Evolutionary conservation across 2,113 vertebrate genomes (phyloP).

Genomic region (mouse (Mus musculus)): GRCm39 chr6:120137001-120137500

Average conservation of each 20-base stretch:
- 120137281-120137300: neutral
- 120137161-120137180: neutral
- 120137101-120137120: neutral
- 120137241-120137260: neutral
- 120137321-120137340: neutral
- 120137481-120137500: neutral
- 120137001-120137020: neutral
- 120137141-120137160: neutral
- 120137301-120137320: neutral
- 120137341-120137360: neutral
- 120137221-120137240: neutral
- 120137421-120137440: neutral
- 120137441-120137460: neutral
- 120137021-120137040: neutral
- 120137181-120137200: neutral
- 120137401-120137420: neutral
- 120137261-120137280: too few species aligned
- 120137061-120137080: neutral
- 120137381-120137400: neutral
- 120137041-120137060: neutral
- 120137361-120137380: neutral
- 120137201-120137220: neutral
- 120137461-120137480: neutral
- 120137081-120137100: neutral
- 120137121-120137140: neutral